A percentile compares a stretch with the other conserved stretches of the same genome.
Evolutionary conservation across 2,113 vertebrate species (phyloP).

Genomic region (Cichladusa arquata): DNA sequence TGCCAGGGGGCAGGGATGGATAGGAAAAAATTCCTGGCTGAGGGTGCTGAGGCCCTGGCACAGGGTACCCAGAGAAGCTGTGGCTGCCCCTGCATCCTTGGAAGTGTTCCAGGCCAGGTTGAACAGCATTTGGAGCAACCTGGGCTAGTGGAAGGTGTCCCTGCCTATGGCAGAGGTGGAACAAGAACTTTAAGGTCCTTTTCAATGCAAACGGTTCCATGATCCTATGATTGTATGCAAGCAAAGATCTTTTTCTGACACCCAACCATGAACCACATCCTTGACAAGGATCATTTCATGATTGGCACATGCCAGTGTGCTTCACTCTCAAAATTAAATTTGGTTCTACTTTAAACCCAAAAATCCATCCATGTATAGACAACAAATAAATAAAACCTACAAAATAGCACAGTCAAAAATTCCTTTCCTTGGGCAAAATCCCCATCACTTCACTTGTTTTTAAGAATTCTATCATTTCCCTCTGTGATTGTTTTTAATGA

Average conservation of each 20-base stretch:
- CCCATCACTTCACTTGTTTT: neutral
- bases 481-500: neutral
- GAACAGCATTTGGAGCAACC: rapidly evolving
- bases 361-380: neutral
- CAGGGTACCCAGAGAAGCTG: neutral
- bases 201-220: neutral
- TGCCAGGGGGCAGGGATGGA: rapidly evolving
- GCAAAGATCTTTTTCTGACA: neutral
- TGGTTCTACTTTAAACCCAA: neutral
- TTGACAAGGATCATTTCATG: neutral
- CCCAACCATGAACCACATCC: neutral
- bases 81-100: neutral
- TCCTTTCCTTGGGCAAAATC: neutral
- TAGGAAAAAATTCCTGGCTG: neutral
- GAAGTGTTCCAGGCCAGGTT: rapidly evolving
- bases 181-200: rapidly evolving
- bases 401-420: neutral
- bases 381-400: neutral
- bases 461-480: neutral
- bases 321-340: neutral
- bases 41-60: neutral
- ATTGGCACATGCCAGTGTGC: neutral
- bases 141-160: neutral
- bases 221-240: neutral
- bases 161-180: neutral